Conservation (phyloP, 2,888 invertebrate genomes). For the Phyllotreta striolata region DNA sequence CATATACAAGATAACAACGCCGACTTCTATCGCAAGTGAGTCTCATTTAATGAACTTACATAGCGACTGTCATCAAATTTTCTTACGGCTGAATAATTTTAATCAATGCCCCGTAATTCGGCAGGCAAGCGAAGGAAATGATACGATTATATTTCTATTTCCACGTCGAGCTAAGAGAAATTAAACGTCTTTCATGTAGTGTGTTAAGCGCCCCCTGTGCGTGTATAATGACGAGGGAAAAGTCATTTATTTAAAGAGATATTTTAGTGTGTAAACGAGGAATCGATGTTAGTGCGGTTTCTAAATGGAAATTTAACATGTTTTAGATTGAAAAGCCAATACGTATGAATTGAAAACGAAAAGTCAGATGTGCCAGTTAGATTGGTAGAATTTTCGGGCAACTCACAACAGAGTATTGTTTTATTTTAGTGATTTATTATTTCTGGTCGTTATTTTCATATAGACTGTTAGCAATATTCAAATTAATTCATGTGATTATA, state of each 20-base stretch:
- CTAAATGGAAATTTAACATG: too few species aligned
- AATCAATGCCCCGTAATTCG: constrained; percentile 46
- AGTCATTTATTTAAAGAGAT: constrained; percentile 5
- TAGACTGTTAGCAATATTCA: too few species aligned
- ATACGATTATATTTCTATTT: constrained; percentile 45
- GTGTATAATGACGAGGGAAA: constrained; percentile 2
- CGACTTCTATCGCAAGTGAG: constrained; percentile 9
- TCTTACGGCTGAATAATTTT: constrained; percentile 44
- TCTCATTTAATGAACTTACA: constrained; percentile 41
- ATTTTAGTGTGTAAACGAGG: neutral
- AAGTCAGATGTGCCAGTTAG: too few species aligned
- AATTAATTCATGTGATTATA: too few species aligned
- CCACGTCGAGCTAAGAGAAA: constrained; percentile 29
- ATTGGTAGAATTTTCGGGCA: too few species aligned
- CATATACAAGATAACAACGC: neutral
- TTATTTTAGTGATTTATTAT: too few species aligned
- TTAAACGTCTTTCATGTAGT: constrained; percentile 19
- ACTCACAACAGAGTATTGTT: too few species aligned
- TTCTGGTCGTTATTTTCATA: too few species aligned
- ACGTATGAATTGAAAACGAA: too few species aligned
- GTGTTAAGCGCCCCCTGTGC: neutral
- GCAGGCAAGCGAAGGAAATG: constrained; percentile 41
- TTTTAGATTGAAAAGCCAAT: too few species aligned
- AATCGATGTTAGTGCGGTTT: neutral
- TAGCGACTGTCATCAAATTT: constrained; percentile 44